A percentile compares a stretch with the other conserved stretches of the same genome.
phyloP scores from a whole-genome alignment of 2,113 vertebrate species.

The Leptobrachium leishanense region DNA sequence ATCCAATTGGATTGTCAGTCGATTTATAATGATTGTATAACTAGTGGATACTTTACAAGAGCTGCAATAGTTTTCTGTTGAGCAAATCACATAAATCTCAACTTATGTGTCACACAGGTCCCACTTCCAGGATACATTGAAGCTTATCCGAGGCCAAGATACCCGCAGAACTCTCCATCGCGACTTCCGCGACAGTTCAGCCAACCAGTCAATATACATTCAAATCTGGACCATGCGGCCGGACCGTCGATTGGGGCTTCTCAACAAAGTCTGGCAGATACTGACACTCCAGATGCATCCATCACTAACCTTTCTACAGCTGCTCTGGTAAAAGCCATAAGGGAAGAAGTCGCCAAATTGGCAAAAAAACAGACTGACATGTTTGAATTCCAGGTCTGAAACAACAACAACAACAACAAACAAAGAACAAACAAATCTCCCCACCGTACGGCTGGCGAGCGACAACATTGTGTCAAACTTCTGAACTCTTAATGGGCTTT shows the following conservation, averaged over 20 bases:
- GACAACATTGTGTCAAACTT: not conserved
- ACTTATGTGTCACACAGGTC: slow-evolving; percentile 67
- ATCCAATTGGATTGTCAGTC: too few relatives aligned
- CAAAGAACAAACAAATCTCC: too few relatives aligned
- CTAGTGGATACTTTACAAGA: too few relatives aligned
- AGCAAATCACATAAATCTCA: too few relatives aligned
- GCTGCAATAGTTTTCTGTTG: too few relatives aligned
- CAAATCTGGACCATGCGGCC: slow-evolving; percentile 74
- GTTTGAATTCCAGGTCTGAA: slow-evolving; percentile 91
- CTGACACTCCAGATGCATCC: slow-evolving; percentile 74
- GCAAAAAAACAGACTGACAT: slow-evolving; percentile 96
- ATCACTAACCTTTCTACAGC: slow-evolving; percentile 93
- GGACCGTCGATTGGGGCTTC: slow-evolving; percentile 70
- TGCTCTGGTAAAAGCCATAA: slow-evolving; percentile 91
- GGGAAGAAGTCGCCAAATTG: slow-evolving; percentile 95
- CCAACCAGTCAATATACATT: slow-evolving; percentile 71
- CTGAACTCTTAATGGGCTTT: not conserved
- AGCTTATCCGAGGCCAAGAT: slow-evolving; percentile 88
- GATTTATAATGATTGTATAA: too few relatives aligned
- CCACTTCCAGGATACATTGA: slow-evolving; percentile 94
- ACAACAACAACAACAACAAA: not conserved
- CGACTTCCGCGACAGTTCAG: slow-evolving; percentile 85
- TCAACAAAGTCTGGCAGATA: slow-evolving; percentile 84
- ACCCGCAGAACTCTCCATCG: slow-evolving; percentile 81
- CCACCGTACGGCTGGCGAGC: not conserved